Base-by-base conservation (phyloP, 2,888 invertebrate genomes). In the Spicauda simplicius region DNA sequence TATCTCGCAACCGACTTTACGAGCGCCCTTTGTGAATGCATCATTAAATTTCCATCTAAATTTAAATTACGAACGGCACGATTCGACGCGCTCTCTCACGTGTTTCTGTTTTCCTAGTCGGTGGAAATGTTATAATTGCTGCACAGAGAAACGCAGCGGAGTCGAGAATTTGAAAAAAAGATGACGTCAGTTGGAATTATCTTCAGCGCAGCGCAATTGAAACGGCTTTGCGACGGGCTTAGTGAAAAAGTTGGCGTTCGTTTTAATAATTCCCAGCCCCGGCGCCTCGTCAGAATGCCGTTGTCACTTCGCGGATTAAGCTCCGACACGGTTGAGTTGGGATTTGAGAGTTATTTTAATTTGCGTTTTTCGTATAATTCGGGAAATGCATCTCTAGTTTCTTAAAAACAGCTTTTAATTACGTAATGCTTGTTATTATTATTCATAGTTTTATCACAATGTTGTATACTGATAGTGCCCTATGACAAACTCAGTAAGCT, bases 31-130 rank as follows among this genome's bases (percentile, higher is more conserved):
- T 93, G 92, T 93, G 89, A 87, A 90, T 88, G 93, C 92, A 91
- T 93, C 93, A 93, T 93, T 93, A 93, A 93, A 93, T 92, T 91
- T 91, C 91, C 91, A 93, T 93, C 92, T 92, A 93, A 93, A 92
- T 92, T 93, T 91, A 91, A 93, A 93, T 92, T 91, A 91, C 88
- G 85, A 87, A 90, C 86, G 86, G 86, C 83, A 83, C 84, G 88
- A 90, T 89, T 84, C 86, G 87, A 89, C 88, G 90, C 87, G 86
- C 85, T 83, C 85, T 76, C 81, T 87, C 88, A 90, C 92, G 91
- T 92, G 92, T 91, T 93, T 91, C 91, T 91, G 91, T 91, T 92
- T 92, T 90, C 90, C 91, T 86, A 90, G 90, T 87, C 86, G 85
- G 88, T 90, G 92, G 90, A 92, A 93, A 93, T 92, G 91, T 91